Percentiles rank a stretch among this genome's conserved stretches.
Evolutionary conservation across 2,888 invertebrate genomes (phyloP).

Genomic region (Amphipoea oculea): DNA sequence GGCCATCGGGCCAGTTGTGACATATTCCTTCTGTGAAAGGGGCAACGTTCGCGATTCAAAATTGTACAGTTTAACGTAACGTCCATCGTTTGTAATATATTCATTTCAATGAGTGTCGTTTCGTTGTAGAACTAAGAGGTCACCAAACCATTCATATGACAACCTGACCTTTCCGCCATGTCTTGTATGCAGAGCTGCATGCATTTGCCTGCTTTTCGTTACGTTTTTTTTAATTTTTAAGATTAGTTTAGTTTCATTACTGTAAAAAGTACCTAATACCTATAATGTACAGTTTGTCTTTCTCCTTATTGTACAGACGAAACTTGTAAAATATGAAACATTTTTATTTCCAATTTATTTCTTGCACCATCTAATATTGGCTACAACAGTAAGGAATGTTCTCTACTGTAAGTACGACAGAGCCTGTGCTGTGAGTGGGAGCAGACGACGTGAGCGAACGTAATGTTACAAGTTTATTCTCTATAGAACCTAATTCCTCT

Average conservation of each 20-base stretch:
- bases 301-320: constrained; percentile 89
- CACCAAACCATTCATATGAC: constrained; percentile 91
- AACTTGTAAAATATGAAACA: constrained; percentile 89
- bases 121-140: constrained; percentile 90
- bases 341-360: constrained; percentile 93
- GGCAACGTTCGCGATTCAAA: constrained; percentile 93
- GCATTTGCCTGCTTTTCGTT: constrained; percentile 93
- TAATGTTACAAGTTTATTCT: constrained; percentile 76
- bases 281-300: constrained; percentile 89
- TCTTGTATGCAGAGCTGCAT: constrained; percentile 92
- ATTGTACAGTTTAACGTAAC: constrained; percentile 89
- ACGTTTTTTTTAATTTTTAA: constrained; percentile 90
- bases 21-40: constrained; percentile 97
- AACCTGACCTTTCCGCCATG: constrained; percentile 93
- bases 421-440: constrained; percentile 78
- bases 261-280: constrained; percentile 86
- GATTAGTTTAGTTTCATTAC: constrained; percentile 89
- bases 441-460: constrained; percentile 82
- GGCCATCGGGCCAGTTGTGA: constrained; percentile 93
- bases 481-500: constrained; percentile 75
- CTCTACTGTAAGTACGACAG: constrained; percentile 89
- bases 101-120: constrained; percentile 93
- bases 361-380: constrained; percentile 93
- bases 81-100: constrained; percentile 91
- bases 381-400: constrained; percentile 92